A percentile compares a stretch with the other conserved stretches of the same genome.
Conservation (phyloP, 2,888 invertebrate genomes). For the Villa cingulata region DNA sequence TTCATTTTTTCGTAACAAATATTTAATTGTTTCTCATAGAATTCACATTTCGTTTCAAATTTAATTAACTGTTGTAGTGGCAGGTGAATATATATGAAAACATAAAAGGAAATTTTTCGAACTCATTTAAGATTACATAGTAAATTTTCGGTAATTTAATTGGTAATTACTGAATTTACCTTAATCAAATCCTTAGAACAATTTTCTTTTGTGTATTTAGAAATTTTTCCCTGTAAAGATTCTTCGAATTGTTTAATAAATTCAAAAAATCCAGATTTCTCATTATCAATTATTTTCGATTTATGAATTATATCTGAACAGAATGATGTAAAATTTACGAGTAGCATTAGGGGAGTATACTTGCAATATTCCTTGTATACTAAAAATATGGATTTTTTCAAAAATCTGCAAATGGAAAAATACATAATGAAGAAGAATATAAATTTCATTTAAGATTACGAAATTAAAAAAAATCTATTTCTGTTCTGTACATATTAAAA, state of each 20-base stretch:
- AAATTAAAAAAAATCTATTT: no score
- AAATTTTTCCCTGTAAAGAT: conserved; percentile 15
- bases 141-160: no score
- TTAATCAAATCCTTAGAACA: conserved; percentile 22
- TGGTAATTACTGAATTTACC: conserved; percentile 9
- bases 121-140: background rate
- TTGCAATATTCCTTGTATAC: conserved; percentile 32
- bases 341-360: conserved; percentile 32
- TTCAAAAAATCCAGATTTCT: background rate
- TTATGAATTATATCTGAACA: conserved; percentile 23
- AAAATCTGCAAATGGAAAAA: conserved; percentile 20
- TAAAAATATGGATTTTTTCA: conserved; percentile 24
- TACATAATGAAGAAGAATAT: background rate
- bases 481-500: no score
- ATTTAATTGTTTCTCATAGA: conserved; percentile 26
- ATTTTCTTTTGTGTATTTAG: conserved; percentile 10
- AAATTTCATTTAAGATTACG: no score
- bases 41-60: conserved; percentile 28
- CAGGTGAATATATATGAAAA: no score
- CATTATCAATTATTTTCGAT: conserved; percentile 10
- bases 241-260: conserved; percentile 12
- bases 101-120: background rate
- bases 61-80: conserved; percentile 32
- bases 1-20: conserved; percentile 19
- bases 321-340: conserved; percentile 29